Evolutionary conservation across 1,140 invertebrate species (phyloP), one percentile per base, ranked within the genome.

Genomic region (Epicauta chinensis): DNA sequence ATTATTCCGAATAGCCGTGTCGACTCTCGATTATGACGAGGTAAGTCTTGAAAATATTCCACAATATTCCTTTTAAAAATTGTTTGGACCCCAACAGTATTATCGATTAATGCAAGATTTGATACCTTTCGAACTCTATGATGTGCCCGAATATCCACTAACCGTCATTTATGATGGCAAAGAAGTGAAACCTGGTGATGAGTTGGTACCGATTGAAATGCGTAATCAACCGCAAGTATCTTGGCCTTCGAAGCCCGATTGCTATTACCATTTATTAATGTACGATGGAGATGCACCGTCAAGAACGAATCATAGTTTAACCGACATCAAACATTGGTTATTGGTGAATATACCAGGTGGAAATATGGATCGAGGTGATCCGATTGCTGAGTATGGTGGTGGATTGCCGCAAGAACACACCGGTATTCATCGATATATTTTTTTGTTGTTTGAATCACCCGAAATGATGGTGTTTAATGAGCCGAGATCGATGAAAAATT

Each of bases 401-500:
- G 79, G 90, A 13, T 90, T 89, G 6, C 90, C 91, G 0, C 89
- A 89, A 2, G 69, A 83, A 60, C 83, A 76, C 48, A 88, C 85
- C 12, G 86, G 83, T 16, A 77, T 93, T 15, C 93, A 96, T 73
- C 81, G 93, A 41, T 97, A 97, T 66, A 82, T 95, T 0, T 93
- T 89, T 60, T 63, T 95, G 29, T 65, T 93, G 0, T 96, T 84
- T 70, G 85, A 91, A 62, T 93, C 96, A 30, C 75, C 78, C 0
- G 78, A 74, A 1, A 30, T 5, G 23, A 23, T 23, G 4, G 23
- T 5, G 23, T 23, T 23, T 23, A 3, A 23, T 2, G 23, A 23
- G 23, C 23, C 7, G 0, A 3, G 23, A 1, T 23, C 23, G 23
- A 1, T 5, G 2, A 23, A 5, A 0, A 23, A 23, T 23, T 23